phyloP scores from a whole-genome alignment of 2,888 invertebrate genomes.

The Anagyrus pseudococci region DNA sequence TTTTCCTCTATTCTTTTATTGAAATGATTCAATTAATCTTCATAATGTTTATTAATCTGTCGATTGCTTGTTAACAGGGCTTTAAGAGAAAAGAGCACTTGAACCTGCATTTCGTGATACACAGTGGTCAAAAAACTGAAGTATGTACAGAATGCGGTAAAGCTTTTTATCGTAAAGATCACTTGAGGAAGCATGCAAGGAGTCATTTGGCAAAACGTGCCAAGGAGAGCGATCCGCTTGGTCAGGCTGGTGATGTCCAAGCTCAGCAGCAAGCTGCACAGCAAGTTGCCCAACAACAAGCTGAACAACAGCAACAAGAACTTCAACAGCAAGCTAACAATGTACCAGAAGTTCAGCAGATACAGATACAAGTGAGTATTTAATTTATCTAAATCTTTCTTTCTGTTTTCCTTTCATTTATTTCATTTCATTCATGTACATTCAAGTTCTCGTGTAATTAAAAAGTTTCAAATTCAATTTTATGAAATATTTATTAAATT shows the following conservation, averaged over 20 bases:
- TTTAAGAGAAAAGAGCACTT: slow-evolving; percentile 85
- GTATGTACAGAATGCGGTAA: slow-evolving; percentile 80
- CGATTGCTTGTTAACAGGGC: slow-evolving; percentile 19
- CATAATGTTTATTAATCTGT: too few species aligned
- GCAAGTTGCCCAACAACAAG: slow-evolving; percentile 45
- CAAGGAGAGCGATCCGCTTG: slow-evolving; percentile 64
- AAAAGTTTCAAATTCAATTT: too few species aligned
- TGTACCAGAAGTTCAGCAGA: slow-evolving; percentile 47
- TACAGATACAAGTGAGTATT: slow-evolving; percentile 53
- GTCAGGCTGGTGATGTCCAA: slow-evolving; percentile 61
- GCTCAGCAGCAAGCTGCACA: slow-evolving; percentile 44
- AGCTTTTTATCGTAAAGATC: slow-evolving; percentile 82
- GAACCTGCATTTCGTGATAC: slow-evolving; percentile 83
- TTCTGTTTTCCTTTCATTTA: not conserved
- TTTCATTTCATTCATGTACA: not conserved
- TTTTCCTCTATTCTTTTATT: too few species aligned
- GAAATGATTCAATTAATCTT: too few species aligned
- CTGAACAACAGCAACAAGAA: slow-evolving; percentile 45
- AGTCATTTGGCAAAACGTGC: slow-evolving; percentile 64
- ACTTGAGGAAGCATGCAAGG: slow-evolving; percentile 79
- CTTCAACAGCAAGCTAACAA: slow-evolving; percentile 47
- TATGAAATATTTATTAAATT: too few species aligned
- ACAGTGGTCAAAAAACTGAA: slow-evolving; percentile 84
- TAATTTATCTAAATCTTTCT: not conserved
- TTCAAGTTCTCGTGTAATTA: not conserved